Evolutionary conservation across 1,140 invertebrate genomes (phyloP), one percentile per base, ranked within the genome.

Genomic region (Brachystomella parvula): DNA sequence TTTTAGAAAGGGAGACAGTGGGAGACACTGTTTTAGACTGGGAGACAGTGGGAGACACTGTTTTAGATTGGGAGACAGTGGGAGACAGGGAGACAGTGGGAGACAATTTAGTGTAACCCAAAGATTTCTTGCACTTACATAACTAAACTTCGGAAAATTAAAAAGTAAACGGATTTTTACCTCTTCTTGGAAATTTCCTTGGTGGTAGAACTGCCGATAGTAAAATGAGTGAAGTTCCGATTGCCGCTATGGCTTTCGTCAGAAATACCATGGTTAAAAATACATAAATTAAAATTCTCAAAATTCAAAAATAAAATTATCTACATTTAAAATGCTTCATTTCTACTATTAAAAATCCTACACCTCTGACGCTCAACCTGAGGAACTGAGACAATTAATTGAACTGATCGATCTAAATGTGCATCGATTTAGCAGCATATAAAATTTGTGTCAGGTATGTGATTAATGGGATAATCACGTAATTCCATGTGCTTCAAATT

Each of bases 181-280:
- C 28, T n/a, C 9, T 9, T 57, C 24, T 60, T 32, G 58, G 58
- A 60, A 60, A 9, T 12, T 29, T 30, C 58, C 33, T 30, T 24
- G 58, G 58, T 31, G 58, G 58, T 3, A 60, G 58, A 32, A 60
- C 17, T 35, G 58, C 9, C 9, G 58, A 60, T 29, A 60, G 24
- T 6, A 60, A 29, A 31, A 60, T 60, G 9, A 60, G 24, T 9
- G 58, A 60, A 9, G 58, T 29, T 30, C 58, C 58, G 32, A 60
- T 28, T 26, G 58, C 58, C 6, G 32, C 30, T 6, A 35, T 26
- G 3, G 58, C 12, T 6, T 3, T 53, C 12, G 35, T 39, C 19
- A 53, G 24, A 24, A 53, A 53, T 26, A 24, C 49, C 49, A 53
- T 39, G 35, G 35, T 19, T 9, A 12, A 12, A 24, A 53, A 53